phyloP scores from a whole-genome alignment of 2,113 vertebrate species.

The Misgurnus anguillicaudatus region DNA sequence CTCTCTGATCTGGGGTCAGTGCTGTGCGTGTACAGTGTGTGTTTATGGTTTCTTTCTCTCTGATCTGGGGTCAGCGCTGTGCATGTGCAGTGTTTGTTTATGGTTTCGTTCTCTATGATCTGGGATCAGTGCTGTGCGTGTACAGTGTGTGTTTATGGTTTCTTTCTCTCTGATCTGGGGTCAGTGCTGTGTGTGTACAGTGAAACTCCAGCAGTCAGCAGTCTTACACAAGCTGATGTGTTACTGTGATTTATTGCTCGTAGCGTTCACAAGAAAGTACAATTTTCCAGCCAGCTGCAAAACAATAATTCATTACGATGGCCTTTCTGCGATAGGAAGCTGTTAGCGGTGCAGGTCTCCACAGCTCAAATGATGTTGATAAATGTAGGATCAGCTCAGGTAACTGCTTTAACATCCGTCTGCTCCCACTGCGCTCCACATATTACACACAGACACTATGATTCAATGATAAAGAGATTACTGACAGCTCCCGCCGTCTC shows the following conservation, averaged over 20 bases:
- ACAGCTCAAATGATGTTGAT: conserved; percentile 93
- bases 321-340: conserved; percentile 90
- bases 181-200: conserved; percentile 1
- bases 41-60: too few relatives aligned
- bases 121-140: too few relatives aligned
- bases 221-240: conserved; percentile 86
- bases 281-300: conserved; percentile 99
- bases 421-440: conserved; percentile 36
- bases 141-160: not conserved
- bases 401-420: conserved; percentile 97
- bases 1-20: too few relatives aligned
- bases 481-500: conserved; percentile 49
- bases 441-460: conserved; percentile 56
- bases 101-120: not conserved
- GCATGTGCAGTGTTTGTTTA: too few relatives aligned
- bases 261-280: conserved; percentile 96
- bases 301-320: conserved; percentile 99
- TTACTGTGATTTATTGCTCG: conserved; percentile 95
- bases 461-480: conserved; percentile 45
- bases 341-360: conserved; percentile 84
- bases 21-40: too few relatives aligned
- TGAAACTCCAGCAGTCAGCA: conserved; percentile 86
- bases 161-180: not conserved
- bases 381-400: conserved; percentile 94
- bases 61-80: too few relatives aligned